Conservation (phyloP, 2,888 invertebrate species). For the Orthonychiurus folsomi region DNA sequence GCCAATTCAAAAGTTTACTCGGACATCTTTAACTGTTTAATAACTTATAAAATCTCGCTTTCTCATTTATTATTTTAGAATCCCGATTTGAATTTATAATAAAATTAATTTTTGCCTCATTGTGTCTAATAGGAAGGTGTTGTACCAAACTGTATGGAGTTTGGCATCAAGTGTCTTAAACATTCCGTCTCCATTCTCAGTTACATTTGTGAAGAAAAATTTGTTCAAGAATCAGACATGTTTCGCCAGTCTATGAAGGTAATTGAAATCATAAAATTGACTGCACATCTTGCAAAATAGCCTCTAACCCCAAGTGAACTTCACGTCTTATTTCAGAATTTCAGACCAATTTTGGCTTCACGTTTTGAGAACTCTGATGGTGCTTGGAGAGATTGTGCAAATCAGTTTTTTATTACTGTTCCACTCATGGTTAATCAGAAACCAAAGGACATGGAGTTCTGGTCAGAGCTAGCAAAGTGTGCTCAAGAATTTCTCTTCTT, state of each 20-base stretch:
- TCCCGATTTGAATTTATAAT: not conserved
- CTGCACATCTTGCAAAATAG: not conserved
- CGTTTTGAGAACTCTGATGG: constrained; percentile 38
- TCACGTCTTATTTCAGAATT: constrained; percentile 22
- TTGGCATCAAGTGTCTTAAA: constrained; percentile 38
- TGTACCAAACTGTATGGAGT: constrained; percentile 39
- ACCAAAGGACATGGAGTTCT: constrained; percentile 33
- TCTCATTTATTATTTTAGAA: not conserved
- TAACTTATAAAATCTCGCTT: no score
- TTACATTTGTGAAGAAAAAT: constrained; percentile 29
- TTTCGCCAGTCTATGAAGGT: constrained; percentile 26
- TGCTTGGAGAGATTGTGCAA: constrained; percentile 36
- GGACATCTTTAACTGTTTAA: no score
- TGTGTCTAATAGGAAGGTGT: constrained; percentile 32
- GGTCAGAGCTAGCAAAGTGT: constrained; percentile 40
- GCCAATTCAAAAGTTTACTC: no score
- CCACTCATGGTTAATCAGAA: constrained; percentile 32
- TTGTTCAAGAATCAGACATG: constrained; percentile 29
- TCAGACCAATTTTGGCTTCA: constrained; percentile 35
- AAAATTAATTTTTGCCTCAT: not conserved
- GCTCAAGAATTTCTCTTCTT: constrained; percentile 37
- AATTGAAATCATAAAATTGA: constrained; percentile 3
- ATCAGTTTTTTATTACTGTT: constrained; percentile 36
- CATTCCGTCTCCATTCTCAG: constrained; percentile 27
- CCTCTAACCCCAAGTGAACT: no score